phyloP scores from a whole-genome alignment of 1,140 invertebrate genomes.

The Tetraneura akinire region DNA sequence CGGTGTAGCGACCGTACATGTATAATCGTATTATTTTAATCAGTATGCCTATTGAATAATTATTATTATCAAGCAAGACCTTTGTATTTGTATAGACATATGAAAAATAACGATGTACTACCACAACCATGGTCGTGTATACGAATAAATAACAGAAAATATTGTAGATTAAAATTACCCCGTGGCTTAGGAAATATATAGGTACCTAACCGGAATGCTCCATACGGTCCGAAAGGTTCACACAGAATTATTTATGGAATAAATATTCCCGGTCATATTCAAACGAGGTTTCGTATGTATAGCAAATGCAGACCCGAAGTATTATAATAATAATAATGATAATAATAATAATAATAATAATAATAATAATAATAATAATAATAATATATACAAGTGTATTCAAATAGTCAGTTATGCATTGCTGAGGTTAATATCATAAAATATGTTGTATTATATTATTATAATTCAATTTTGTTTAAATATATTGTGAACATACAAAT shows the following conservation, averaged over 20 bases:
- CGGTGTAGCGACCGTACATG: too few species aligned
- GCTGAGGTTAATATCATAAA: slow-evolving; percentile 5
- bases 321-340: slow-evolving; percentile 1
- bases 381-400: background rate
- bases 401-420: background rate
- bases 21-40: too few species aligned
- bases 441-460: background rate
- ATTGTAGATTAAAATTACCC: background rate
- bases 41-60: too few species aligned
- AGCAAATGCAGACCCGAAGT: slow-evolving; percentile 1
- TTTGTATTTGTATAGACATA: background rate
- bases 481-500: too few species aligned
- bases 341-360: background rate
- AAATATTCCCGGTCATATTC: slow-evolving; percentile 5
- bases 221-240: slow-evolving; percentile 8
- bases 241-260: slow-evolving; percentile 38
- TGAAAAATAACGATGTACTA: background rate
- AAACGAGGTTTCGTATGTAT: slow-evolving; percentile 23
- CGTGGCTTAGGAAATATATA: background rate
- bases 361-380: background rate
- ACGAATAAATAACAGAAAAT: background rate
- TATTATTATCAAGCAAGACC: background rate
- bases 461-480: too few species aligned
- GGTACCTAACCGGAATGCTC: too few species aligned
- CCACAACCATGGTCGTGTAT: background rate